Percentiles rank a stretch among this genome's conserved stretches.
Evolutionary conservation across 1,140 invertebrate genomes (phyloP).

Genomic region (Drosophila watanabei): DNA sequence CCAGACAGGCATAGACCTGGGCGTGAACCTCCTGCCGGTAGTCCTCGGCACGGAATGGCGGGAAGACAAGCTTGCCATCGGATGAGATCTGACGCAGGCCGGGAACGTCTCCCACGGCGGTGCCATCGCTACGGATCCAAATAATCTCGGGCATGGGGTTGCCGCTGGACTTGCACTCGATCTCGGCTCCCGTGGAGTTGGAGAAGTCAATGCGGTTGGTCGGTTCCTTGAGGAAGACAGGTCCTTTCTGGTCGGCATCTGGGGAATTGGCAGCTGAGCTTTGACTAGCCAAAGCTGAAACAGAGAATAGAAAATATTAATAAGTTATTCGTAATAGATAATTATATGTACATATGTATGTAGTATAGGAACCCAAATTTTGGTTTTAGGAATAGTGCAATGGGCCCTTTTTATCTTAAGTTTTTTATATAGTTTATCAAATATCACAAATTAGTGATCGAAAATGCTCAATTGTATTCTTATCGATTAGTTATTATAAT

Average conservation of each 20-base stretch:
- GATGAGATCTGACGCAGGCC: conserved; percentile 94
- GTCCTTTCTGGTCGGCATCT: conserved; percentile 88
- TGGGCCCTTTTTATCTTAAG: not conserved
- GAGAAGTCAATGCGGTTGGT: conserved; percentile 96
- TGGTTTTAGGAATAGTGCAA: not conserved
- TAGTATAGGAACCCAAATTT: not conserved
- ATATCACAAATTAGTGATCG: not conserved
- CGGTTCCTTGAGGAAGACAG: conserved; percentile 96
- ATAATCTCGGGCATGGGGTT: conserved; percentile 96
- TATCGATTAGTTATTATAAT: not conserved
- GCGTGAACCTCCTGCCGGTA: conserved; percentile 97
- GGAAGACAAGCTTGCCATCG: conserved; percentile 97
- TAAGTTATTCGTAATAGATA: not conserved
- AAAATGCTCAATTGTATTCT: not conserved
- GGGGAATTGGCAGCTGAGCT: conserved; percentile 74
- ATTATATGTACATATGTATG: no score
- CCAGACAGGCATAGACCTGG: conserved; percentile 96
- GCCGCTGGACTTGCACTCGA: conserved; percentile 96
- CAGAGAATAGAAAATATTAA: not conserved
- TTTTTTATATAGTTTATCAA: no score
- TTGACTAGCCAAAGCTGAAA: conserved; percentile 46
- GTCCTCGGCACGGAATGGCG: conserved; percentile 96
- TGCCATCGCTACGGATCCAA: conserved; percentile 95
- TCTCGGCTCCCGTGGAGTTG: conserved; percentile 96
- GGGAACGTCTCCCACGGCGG: conserved; percentile 94